phyloP scores from a whole-genome alignment of 1,140 invertebrate species.

The Zaprionus africanus region DNA sequence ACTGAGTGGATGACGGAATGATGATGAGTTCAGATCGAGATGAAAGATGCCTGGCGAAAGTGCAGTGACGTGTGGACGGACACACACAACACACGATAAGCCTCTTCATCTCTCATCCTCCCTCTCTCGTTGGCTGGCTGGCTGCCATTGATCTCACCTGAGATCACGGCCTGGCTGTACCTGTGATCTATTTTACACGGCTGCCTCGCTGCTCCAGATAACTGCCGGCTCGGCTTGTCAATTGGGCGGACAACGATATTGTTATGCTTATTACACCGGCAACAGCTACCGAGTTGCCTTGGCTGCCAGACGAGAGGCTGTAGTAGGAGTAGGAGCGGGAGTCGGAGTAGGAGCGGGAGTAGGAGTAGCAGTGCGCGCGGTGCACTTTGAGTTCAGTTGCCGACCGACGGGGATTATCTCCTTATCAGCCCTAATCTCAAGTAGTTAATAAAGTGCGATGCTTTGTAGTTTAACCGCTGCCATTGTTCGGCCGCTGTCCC shows the following conservation, averaged over 20 bases:
- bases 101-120: slow-evolving; percentile 52
- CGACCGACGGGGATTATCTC: slow-evolving; percentile 79
- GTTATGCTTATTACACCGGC: slow-evolving; percentile 82
- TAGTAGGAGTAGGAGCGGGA: neutral
- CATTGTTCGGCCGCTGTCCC: slow-evolving; percentile 55
- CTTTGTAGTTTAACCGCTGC: slow-evolving; percentile 81
- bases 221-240: slow-evolving; percentile 62
- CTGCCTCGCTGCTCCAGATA: slow-evolving; percentile 61
- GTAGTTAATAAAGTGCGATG: slow-evolving; percentile 84
- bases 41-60: slow-evolving; percentile 53
- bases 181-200: slow-evolving; percentile 77
- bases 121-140: slow-evolving; percentile 45
- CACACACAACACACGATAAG: slow-evolving; percentile 55
- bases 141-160: slow-evolving; percentile 82
- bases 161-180: slow-evolving; percentile 36
- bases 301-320: neutral
- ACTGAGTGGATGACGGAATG: slow-evolving; percentile 31
- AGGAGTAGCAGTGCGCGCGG: slow-evolving; percentile 53
- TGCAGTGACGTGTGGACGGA: slow-evolving; percentile 77
- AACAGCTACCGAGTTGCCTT: slow-evolving; percentile 70
- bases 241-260: slow-evolving; percentile 83
- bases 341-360: neutral
- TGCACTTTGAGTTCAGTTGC: slow-evolving; percentile 65
- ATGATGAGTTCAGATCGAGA: slow-evolving; percentile 1
- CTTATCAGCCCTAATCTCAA: slow-evolving; percentile 84